Base-by-base conservation (phyloP, 1,140 invertebrate species). In the Anadara kagoshimensis region DNA sequence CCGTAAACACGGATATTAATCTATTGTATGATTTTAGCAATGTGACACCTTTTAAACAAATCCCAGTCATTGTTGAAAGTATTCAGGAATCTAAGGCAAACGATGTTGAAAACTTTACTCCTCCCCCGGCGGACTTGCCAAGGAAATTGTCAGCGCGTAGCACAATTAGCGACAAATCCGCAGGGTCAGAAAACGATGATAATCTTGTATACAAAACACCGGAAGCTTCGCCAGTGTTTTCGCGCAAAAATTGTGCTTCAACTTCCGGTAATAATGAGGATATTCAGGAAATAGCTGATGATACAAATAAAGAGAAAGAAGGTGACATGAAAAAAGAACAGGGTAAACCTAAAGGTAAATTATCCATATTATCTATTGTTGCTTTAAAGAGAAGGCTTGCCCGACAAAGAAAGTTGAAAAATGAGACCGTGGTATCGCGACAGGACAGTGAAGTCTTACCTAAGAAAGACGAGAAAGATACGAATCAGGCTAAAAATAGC, bases 341-440 rank as follows among this genome's bases (percentile, higher is more conserved):
- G 36, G 20, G 14, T 10, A 43, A 69, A 3, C 68, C 44, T 29
- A 65, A 56, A 44, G 49, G 62, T 24, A 78, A 63, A 67, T 54
- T 78, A 49, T 78, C 76, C 10, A 54, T 78, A 36, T 49, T 66
- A 47, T 72, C 76, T 24, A 67, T 78, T 29, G 62, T 78, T n/a
- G 69, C 76, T 12, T 45, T 78, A 20, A 74, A 73, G 64, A 18
- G 72, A 29, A 73, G 67, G 53, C 22, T 78, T 22, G 56, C 57
- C 20, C 59, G 68, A 18, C 65, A 75, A 16, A 61, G 64, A 44
- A 78, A 70, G 56, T 63, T 58, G 41, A 78, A 61, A 29, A 49
- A 49, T n/a, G 51, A 62, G 20, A 56, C 29, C 62, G 43, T 41
- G 3, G 59, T 24, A 18, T 36, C 29, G 7, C 29, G 29, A 36